Base-by-base conservation (phyloP, 2,797 vertebrate genomes). In the Cottoperca gobio region DNA sequence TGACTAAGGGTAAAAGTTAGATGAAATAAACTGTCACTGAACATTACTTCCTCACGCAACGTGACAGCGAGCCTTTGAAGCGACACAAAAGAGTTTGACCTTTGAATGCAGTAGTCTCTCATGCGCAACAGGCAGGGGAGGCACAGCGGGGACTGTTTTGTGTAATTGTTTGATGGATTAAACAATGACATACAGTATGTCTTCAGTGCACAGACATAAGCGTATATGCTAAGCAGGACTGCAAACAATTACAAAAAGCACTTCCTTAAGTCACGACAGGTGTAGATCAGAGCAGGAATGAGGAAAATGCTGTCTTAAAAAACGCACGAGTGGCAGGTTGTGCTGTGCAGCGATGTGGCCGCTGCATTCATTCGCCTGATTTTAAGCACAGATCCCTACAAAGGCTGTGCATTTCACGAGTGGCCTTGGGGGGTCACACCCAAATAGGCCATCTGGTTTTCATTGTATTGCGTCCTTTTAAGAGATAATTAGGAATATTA, bases 401-500 rank as follows among this genome's bases (percentile, higher is more conserved):
- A 93, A 89, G 66, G 59, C 67, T 42, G 52, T 40, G 82, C 67
- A 85, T 89, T 91, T 88, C 78, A 83, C 12, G 78, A 89, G 80
- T 78, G 75, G 86, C 84, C 86, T 79, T 69, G 76, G 75, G 81
- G 70, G 76, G 63, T 82, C 80, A 83, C 84, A 85, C 48, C 50
- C 73, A 81, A 85, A 88, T 70, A 86, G 79, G 71, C 86, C 87
- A 90, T 92, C 86, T 92, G 91, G 84, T 91, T 85, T 64, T 80
- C 70, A 91, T 89, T 92, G 82, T 84, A 28, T 73, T 76, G 79
- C 42, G 23, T 86, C 83, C 79, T 87, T 90, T 89, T 86, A 84
- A 85, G 63, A 87, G 63, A 86, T 87, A 91, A 94, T 91, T 89
- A 90, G 89, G 63, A 89, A 85, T 88, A 87, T 91, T 88, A 90